Base-by-base conservation (phyloP, 92 coral and sea anemone genomes). In the Actinernus sp. region DNA sequence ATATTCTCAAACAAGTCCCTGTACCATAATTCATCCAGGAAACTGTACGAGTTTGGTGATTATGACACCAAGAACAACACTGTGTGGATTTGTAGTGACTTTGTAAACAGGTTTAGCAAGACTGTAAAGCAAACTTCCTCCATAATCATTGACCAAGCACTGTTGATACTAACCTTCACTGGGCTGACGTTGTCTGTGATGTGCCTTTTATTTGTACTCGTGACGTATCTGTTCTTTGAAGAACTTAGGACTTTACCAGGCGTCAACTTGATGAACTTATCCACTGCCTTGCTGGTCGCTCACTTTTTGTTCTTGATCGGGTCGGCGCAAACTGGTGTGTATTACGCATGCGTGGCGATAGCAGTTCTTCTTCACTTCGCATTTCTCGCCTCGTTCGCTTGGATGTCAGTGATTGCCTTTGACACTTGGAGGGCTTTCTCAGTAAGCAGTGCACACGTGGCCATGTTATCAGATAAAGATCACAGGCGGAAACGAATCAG, bases 381-480 rank as follows among this genome's bases (percentile, higher is more conserved):
- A 24, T 66, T 74, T 31, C 58, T 89, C 25, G 82, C 77, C 17
- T 89, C 85, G 19, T 80, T 89, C 61, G 69, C 58, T 6, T 79
- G 91, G 84, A 79, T 85, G 88, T 68, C 88, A 8, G 39, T 85
- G 17, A 85, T 89, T 25, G 91, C 91, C 13, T 72, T 79, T 48
- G 75, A 66, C 56, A 89, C 88, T 2, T 89, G 91, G 83, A 34
- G 41, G 47, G 69, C 73, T 31, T 84, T 89, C 30, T 82, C 91
- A 2, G 26, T 32, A 2, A 32, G 59, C 20, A 33, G 52, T 49
- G 36, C 52, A 22, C 26, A 40, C 22, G 28, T 48, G 40, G 65
- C 31, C 13, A 26, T 53, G 12, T 28, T 37, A 49, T 18, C 8
- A 0, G 63, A 58, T 37, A 69, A 59, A 36, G 63, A 13, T 32